Evolutionary conservation across 2,888 invertebrate species (phyloP).

Genomic region (Cephus sareptanus): DNA sequence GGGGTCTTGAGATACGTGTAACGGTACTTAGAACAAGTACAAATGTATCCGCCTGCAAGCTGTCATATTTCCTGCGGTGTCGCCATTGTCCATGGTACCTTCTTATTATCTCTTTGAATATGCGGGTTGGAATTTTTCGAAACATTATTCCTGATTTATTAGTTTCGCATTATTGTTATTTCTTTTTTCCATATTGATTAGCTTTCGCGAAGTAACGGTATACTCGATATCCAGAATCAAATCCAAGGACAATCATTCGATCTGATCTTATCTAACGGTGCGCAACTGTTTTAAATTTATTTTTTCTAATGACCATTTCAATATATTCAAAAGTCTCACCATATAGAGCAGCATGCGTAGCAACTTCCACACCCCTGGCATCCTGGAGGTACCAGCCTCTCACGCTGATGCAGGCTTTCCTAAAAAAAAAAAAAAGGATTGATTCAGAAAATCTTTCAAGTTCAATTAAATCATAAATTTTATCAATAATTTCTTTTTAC

Average conservation of each 20-base stretch:
- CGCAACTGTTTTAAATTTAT: not conserved
- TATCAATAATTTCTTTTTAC: not conserved
- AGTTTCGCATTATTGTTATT: slow-evolving; percentile 19
- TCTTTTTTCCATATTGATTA: slow-evolving; percentile 4
- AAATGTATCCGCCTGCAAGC: slow-evolving; percentile 61
- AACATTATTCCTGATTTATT: slow-evolving; percentile 18
- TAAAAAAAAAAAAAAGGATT: slow-evolving; percentile 22
- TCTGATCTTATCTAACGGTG: not conserved
- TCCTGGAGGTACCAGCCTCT: slow-evolving; percentile 64
- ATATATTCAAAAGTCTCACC: slow-evolving; percentile 44
- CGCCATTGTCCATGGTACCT: slow-evolving; percentile 39
- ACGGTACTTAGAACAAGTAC: slow-evolving; percentile 59
- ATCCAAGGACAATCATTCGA: not conserved
- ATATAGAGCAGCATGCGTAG: slow-evolving; percentile 64
- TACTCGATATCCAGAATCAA: not conserved
- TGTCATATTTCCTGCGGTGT: slow-evolving; percentile 46
- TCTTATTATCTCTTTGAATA: slow-evolving; percentile 36
- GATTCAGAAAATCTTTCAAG: not conserved
- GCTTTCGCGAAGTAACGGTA: slow-evolving; percentile 5
- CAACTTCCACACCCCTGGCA: slow-evolving; percentile 64
- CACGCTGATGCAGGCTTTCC: slow-evolving; percentile 57
- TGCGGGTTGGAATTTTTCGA: slow-evolving; percentile 8
- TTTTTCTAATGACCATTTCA: not conserved
- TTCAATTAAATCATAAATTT: too few relatives aligned
- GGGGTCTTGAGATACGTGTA: slow-evolving; percentile 24